Percentiles rank a stretch among this genome's conserved stretches.
Evolutionary conservation across 2,113 vertebrate species (phyloP).

Genomic region (Crypturellus undulatus): DNA sequence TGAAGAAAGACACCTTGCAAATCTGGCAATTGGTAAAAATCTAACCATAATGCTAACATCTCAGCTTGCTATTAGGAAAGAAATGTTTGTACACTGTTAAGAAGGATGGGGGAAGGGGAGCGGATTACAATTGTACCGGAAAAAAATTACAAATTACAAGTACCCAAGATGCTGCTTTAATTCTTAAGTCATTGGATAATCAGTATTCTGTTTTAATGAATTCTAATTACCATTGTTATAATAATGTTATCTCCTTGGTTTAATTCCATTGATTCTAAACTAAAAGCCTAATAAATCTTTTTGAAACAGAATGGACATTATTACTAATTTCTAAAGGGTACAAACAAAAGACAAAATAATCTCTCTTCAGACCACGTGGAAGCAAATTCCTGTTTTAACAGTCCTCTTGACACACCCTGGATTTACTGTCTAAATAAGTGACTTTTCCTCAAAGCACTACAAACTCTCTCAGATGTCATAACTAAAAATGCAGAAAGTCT

Average conservation of each 20-base stretch:
- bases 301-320: neutral
- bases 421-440: neutral
- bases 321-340: neutral
- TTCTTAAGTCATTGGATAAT: neutral
- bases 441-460: neutral
- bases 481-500: neutral
- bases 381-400: neutral
- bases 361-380: fast-evolving
- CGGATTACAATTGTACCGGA: neutral
- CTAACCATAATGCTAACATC: neutral
- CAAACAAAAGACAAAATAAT: neutral
- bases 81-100: neutral
- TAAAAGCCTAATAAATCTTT: neutral
- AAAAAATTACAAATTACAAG: neutral
- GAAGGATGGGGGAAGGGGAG: neutral
- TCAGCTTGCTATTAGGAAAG: neutral
- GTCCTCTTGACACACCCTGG: neutral
- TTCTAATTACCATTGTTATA: neutral
- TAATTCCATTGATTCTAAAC: neutral
- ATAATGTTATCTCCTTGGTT: neutral
- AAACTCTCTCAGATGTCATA: neutral
- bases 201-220: neutral
- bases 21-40: neutral
- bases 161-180: neutral
- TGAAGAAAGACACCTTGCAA: neutral